phyloP scores from a whole-genome alignment of 2,888 invertebrate genomes.

The Chorisops tibialis region DNA sequence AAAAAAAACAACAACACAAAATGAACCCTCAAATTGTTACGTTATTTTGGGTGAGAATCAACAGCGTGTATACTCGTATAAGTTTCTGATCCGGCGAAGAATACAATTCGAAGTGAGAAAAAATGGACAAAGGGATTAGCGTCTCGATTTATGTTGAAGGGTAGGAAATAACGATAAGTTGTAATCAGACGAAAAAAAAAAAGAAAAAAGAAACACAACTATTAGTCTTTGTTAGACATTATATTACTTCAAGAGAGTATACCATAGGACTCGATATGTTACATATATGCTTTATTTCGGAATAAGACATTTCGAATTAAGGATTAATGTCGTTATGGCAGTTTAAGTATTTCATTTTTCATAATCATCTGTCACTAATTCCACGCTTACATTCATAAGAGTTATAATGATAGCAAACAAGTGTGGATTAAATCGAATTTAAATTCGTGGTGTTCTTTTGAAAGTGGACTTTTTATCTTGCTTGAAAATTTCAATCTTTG shows the following conservation, averaged over 20 bases:
- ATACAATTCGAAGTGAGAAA: conserved; percentile 2
- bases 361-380: not conserved
- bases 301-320: not conserved
- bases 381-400: too few species aligned
- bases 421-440: too few species aligned
- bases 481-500: too few species aligned
- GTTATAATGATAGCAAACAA: too few species aligned
- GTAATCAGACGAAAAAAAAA: too few species aligned
- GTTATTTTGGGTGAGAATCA: conserved; percentile 18
- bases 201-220: conserved; percentile 2
- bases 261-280: not conserved
- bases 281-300: not conserved
- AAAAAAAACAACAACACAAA: not conserved
- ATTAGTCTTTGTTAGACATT: conserved; percentile 11
- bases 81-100: not conserved
- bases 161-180: conserved; percentile 11
- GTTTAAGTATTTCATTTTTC: not conserved
- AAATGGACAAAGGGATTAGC: conserved; percentile 22
- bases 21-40: not conserved
- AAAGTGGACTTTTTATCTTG: too few species aligned
- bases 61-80: too few species aligned
- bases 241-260: not conserved
- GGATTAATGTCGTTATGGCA: conserved; percentile 21
- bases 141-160: conserved; percentile 7
- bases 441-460: too few species aligned